Evolutionary conservation across 2,888 invertebrate genomes (phyloP).

Genomic region (Alviniconcha strummeri): DNA sequence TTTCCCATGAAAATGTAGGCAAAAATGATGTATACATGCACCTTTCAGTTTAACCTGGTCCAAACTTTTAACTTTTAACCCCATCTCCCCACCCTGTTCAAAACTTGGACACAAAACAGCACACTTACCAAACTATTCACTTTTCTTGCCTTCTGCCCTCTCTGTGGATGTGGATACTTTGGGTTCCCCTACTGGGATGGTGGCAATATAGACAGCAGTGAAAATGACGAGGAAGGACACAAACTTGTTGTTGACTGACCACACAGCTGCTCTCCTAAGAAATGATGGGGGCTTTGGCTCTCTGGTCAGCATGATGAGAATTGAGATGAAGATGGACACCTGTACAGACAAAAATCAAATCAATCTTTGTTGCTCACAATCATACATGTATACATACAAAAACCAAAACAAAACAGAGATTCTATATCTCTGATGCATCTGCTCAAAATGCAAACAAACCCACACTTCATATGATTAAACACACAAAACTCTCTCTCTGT

Average conservation of each 20-base stretch:
- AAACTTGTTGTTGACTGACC: constrained; percentile 38
- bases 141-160: constrained; percentile 16
- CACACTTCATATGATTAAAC: too few species aligned
- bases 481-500: too few species aligned
- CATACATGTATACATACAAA: too few species aligned
- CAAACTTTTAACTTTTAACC: too few species aligned
- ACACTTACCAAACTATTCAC: not conserved
- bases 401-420: not conserved
- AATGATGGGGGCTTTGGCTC: not conserved
- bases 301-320: constrained; percentile 22
- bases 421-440: too few species aligned
- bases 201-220: constrained; percentile 33
- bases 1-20: too few species aligned
- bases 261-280: constrained; percentile 12
- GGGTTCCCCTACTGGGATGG: constrained; percentile 35
- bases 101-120: too few species aligned
- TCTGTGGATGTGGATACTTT: constrained; percentile 29
- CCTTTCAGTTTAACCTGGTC: too few species aligned
- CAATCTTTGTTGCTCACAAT: not conserved
- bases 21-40: too few species aligned
- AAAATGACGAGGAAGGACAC: constrained; percentile 37
- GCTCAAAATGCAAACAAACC: too few species aligned
- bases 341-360: not conserved
- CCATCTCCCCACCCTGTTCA: too few species aligned
- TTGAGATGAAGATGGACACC: not conserved